Evolutionary conservation across 2,888 invertebrate genomes (phyloP).

Genomic region (Aspidiotus rigidus): DNA sequence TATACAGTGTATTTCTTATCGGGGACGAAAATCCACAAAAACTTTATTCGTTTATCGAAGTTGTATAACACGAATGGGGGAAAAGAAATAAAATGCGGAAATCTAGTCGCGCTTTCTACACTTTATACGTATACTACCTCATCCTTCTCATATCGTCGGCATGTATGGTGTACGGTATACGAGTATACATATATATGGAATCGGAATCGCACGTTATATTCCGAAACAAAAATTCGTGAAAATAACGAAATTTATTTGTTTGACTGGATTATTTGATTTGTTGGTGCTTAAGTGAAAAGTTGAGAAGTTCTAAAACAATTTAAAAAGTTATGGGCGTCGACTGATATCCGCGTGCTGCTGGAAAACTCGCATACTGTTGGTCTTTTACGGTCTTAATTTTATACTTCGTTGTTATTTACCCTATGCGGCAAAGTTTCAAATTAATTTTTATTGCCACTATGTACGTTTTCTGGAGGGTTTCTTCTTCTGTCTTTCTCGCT

Average conservation of each 20-base stretch:
- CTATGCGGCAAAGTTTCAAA: conserved; percentile 21
- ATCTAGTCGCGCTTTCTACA: too few relatives aligned
- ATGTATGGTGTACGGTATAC: not conserved
- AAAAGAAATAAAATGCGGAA: too few relatives aligned
- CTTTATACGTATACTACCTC: too few relatives aligned
- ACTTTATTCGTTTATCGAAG: too few relatives aligned
- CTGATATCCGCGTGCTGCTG: conserved; percentile 9
- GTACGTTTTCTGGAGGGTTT: too few relatives aligned
- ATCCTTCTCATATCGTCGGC: too few relatives aligned
- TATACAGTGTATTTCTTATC: too few relatives aligned
- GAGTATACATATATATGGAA: not conserved
- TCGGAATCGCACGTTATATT: not conserved
- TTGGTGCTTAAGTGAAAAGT: conserved; percentile 28
- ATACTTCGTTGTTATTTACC: conserved; percentile 12
- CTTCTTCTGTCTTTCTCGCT: too few relatives aligned
- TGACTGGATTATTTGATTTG: conserved; percentile 29
- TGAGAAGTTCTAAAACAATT: conserved; percentile 27
- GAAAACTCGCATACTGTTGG: conserved; percentile 17
- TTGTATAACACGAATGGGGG: too few relatives aligned
- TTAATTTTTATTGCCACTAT: conserved; percentile 14
- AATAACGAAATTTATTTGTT: conserved; percentile 19
- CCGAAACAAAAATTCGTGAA: not conserved
- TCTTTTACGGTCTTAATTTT: conserved; percentile 20
- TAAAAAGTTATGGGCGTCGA: conserved; percentile 27
- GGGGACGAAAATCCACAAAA: too few relatives aligned